Percentiles rank a stretch among this genome's conserved stretches.
These are phyloP conservation scores for Myotis daubentonii DNA, from an alignment of 2,797 vertebrate species.

Conservation along the genomic window DNA sequence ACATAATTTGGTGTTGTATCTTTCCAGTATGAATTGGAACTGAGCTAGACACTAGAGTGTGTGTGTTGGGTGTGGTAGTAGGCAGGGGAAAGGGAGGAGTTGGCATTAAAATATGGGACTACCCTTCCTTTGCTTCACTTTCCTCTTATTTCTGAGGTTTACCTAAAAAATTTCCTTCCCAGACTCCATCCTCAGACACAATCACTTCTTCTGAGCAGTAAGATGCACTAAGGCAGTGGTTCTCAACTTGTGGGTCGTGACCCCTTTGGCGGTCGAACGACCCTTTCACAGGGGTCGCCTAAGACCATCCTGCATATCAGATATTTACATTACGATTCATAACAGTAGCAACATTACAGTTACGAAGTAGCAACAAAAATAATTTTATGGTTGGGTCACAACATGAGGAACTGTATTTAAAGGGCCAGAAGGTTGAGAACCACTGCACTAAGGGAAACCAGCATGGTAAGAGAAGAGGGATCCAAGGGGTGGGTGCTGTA, in stretches of 20 bases:
- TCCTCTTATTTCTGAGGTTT: neutral
- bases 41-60: neutral
- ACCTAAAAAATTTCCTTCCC: neutral
- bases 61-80: neutral
- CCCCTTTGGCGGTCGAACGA: too few species aligned
- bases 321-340: too few species aligned
- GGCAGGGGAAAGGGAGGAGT: neutral
- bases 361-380: too few species aligned
- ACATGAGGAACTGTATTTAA: too few species aligned
- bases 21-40: constrained; percentile 11
- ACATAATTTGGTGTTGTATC: neutral
- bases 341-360: too few species aligned
- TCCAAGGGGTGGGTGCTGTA: neutral
- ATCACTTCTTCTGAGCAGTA: neutral
- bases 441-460: neutral
- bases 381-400: too few species aligned
- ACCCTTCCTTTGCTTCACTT: neutral
- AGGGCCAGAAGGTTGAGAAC: too few species aligned
- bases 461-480: neutral
- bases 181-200: neutral
- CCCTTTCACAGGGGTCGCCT: too few species aligned
- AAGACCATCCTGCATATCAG: too few species aligned
- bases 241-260: too few species aligned
- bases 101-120: constrained; percentile 28
- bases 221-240: neutral